Percentiles rank a stretch among this genome's conserved stretches.
phyloP scores from a whole-genome alignment of 2,113 vertebrate genomes.

The Trematocara nigrifrons region DNA sequence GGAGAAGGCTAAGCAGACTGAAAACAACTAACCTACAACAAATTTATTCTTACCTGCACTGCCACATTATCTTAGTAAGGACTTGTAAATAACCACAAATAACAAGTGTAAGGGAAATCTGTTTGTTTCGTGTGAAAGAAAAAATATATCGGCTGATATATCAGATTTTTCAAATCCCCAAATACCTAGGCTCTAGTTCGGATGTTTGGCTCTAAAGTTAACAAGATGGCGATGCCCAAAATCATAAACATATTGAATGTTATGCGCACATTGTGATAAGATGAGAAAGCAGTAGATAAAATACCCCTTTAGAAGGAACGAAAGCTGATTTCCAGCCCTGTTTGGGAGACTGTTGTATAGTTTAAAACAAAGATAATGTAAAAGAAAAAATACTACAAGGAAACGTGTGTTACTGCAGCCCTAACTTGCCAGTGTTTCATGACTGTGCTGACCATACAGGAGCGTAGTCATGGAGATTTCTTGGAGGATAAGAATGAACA shows the following conservation, averaged over 20 bases:
- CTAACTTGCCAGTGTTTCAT: neutral
- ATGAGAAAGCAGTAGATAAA: neutral
- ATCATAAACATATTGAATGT: neutral
- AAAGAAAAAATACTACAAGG: neutral
- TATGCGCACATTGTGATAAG: neutral
- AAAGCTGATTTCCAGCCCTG: neutral
- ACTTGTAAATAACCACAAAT: neutral
- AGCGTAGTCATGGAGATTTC: conserved; percentile 31
- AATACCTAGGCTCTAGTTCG: neutral
- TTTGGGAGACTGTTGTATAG: neutral
- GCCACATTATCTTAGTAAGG: neutral
- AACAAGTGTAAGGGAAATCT: neutral
- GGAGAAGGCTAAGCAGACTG: neutral
- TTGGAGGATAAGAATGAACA: conserved; percentile 27
- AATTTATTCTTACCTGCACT: neutral
- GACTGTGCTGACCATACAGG: neutral
- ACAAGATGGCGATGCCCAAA: neutral
- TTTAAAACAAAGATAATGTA: neutral
- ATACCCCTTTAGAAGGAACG: neutral
- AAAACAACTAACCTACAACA: neutral
- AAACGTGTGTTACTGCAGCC: neutral
- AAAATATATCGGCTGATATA: neutral
- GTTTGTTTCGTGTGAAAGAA: neutral
- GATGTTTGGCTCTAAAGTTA: neutral
- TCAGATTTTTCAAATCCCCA: neutral